Conservation (phyloP, 2,113 vertebrate species). For the Anguilla japonica region DNA sequence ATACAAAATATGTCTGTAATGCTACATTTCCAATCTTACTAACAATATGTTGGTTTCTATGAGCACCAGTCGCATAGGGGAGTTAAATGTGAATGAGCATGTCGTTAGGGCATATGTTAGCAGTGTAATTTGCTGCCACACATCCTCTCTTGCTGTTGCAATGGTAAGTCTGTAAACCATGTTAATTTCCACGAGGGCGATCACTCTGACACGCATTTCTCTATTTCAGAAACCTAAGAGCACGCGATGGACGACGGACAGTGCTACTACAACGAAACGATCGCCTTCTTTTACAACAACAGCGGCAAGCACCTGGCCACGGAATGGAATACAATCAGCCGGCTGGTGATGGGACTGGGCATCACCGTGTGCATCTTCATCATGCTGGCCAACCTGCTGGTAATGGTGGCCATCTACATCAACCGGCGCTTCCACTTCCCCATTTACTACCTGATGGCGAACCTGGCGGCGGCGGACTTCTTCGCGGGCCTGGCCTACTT, state of each 20-base stretch:
- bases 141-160: background rate
- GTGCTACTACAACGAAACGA: constrained; percentile 98
- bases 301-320: constrained; percentile 88
- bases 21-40: no score
- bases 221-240: constrained; percentile 63
- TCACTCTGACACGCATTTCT: constrained; percentile 2
- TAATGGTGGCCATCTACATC: constrained; percentile 98
- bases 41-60: no score
- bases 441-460: constrained; percentile 99
- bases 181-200: no score
- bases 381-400: constrained; percentile 97
- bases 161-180: background rate
- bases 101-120: no score
- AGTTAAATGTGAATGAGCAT: background rate
- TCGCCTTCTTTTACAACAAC: constrained; percentile 97
- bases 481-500: constrained; percentile 98
- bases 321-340: constrained; percentile 94
- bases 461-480: constrained; percentile 96
- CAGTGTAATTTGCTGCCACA: no score
- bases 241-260: constrained; percentile 81
- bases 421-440: constrained; percentile 98
- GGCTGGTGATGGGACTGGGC: constrained; percentile 96
- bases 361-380: constrained; percentile 99
- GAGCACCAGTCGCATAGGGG: background rate
- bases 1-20: background rate